phyloP scores from a whole-genome alignment of 2,113 vertebrate species.

The Osmerus mordax region DNA sequence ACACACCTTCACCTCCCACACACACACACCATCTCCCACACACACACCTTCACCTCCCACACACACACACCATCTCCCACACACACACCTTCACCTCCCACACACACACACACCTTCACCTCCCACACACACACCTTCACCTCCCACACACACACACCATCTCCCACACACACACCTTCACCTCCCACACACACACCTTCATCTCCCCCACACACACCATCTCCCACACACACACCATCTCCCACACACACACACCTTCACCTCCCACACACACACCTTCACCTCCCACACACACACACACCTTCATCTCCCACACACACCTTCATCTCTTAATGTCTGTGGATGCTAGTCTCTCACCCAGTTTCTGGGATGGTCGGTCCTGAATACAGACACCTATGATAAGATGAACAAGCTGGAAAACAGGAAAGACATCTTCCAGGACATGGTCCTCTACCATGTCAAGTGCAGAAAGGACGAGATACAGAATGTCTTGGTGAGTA shows the following conservation, averaged over 20 bases:
- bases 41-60: neutral
- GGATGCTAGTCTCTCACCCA: conserved; percentile 85
- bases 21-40: no score
- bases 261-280: neutral
- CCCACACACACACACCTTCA: neutral
- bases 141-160: neutral
- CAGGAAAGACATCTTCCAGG: conserved; percentile 92
- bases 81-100: neutral
- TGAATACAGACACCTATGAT: conserved; percentile 92
- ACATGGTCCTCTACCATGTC: conserved; percentile 95
- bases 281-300: neutral
- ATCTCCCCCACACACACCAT: no score
- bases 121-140: no score
- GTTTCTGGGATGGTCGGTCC: conserved; percentile 96
- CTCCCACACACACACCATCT: neutral
- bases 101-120: neutral
- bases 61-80: no score
- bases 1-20: neutral
- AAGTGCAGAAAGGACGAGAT: conserved; percentile 90
- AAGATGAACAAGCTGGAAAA: conserved; percentile 97
- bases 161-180: no score
- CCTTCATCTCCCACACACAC: neutral
- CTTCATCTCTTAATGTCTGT: neutral
- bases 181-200: neutral
- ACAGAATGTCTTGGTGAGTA: conserved; percentile 85